Conservation (phyloP, 2,113 vertebrate species). For the Microtus pennsylvanicus region DNA sequence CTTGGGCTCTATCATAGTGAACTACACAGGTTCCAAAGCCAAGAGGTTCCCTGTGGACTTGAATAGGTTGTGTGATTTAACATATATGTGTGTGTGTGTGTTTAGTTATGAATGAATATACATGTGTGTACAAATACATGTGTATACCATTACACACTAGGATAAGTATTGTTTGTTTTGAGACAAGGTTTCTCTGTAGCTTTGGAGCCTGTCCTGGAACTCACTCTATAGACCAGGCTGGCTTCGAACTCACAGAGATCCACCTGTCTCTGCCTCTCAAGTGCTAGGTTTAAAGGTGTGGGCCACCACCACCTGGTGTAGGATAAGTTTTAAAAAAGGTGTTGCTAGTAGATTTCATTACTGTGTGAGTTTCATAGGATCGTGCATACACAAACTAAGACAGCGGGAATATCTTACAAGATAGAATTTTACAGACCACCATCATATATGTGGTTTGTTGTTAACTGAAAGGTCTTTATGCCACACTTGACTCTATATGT, state of each 20-base stretch:
- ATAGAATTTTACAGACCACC: background rate
- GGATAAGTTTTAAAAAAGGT: background rate
- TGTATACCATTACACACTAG: background rate
- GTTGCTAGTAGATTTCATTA: background rate
- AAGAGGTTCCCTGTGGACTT: background rate
- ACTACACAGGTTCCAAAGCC: background rate
- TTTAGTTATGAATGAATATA: background rate
- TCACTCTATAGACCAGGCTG: no score
- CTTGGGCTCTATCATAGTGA: background rate
- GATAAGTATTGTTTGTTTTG: background rate
- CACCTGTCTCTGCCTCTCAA: no score
- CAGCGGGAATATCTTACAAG: background rate
- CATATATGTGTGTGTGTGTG: no score
- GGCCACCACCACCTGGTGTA: background rate
- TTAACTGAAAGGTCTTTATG: background rate
- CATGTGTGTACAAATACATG: background rate
- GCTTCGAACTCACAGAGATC: no score
- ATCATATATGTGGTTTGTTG: background rate
- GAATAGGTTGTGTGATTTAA: background rate
- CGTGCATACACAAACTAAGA: background rate
- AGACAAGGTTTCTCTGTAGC: no score
- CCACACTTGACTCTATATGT: background rate
- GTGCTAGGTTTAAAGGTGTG: no score
- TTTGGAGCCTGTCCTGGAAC: no score
- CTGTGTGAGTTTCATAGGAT: background rate